Conservation (phyloP, 2,888 invertebrate genomes). For the Acleris sparsana region DNA sequence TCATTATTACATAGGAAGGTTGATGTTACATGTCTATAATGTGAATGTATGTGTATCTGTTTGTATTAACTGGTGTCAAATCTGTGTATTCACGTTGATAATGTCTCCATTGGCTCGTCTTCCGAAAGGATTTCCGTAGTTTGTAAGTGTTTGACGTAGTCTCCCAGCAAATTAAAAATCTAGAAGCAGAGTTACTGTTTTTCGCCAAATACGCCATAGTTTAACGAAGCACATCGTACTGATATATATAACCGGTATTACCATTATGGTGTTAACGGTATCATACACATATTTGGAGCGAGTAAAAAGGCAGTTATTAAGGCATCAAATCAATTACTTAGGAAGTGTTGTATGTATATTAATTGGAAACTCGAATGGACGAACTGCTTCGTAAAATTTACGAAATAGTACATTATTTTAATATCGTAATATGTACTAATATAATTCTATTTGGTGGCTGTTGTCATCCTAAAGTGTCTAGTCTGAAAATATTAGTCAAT, state of each 20-base stretch:
- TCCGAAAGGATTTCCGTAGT: constrained; percentile 15
- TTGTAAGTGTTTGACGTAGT: constrained; percentile 24
- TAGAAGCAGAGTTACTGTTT: background rate
- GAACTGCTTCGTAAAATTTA: no score
- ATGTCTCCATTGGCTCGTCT: constrained; percentile 23
- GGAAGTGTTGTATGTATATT: no score
- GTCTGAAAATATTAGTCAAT: constrained; percentile 7
- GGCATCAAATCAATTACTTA: no score
- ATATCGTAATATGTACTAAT: background rate
- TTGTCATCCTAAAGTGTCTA: constrained; percentile 5
- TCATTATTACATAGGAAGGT: background rate
- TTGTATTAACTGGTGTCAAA: background rate
- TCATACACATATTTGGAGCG: no score
- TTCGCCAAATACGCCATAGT: constrained; percentile 17
- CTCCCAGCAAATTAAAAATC: constrained; percentile 8
- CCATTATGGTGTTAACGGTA: no score
- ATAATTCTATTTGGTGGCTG: background rate
- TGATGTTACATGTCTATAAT: constrained; percentile 9
- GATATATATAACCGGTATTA: background rate
- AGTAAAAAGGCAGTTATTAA: no score
- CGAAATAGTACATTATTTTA: no score
- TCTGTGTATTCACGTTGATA: constrained; percentile 3
- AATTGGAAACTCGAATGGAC: no score
- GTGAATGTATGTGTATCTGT: constrained; percentile 21
- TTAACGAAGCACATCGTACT: constrained; percentile 11